Percentiles rank a stretch among this genome's conserved stretches.
Conservation (phyloP, 2,888 invertebrate species). For the Agonopterix subpropinquella region DNA sequence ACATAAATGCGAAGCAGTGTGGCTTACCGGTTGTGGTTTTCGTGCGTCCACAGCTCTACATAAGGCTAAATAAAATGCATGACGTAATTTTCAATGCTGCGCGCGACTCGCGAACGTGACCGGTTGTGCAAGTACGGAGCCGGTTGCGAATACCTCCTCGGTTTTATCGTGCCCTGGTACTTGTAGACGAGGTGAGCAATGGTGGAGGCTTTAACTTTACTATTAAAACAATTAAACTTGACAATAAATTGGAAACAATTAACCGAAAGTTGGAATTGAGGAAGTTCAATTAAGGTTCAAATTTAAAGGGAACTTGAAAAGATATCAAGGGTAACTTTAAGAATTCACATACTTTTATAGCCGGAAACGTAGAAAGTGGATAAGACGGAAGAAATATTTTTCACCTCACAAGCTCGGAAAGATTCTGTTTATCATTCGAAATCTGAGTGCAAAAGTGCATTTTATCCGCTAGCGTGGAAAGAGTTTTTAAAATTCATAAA, state of each 20-base stretch:
- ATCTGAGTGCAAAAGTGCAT: too few relatives aligned
- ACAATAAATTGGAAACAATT: background rate
- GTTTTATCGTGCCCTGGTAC: conserved; percentile 57
- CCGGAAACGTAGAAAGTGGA: too few relatives aligned
- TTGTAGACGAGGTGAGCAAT: background rate
- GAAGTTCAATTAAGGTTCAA: too few relatives aligned
- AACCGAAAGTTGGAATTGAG: too few relatives aligned
- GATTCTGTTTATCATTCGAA: too few relatives aligned
- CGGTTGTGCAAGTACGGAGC: conserved; percentile 53
- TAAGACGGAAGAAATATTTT: too few relatives aligned
- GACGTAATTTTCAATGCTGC: conserved; percentile 64
- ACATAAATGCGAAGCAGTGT: conserved; percentile 44
- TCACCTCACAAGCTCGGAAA: too few relatives aligned
- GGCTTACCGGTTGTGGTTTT: conserved; percentile 46
- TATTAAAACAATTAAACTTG: background rate
- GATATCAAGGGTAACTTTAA: too few relatives aligned
- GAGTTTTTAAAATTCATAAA: too few relatives aligned
- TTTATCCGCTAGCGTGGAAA: too few relatives aligned
- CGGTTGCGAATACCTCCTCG: conserved; percentile 34
- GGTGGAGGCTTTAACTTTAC: background rate
- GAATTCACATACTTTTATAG: too few relatives aligned
- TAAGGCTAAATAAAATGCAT: conserved; percentile 60
- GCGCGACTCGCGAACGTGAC: conserved; percentile 53
- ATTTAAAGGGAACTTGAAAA: too few relatives aligned
- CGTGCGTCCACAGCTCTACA: conserved; percentile 47